Base-by-base conservation (phyloP, 35 echinoderm and acorn worm species). In the Amphiura filiformis region DNA sequence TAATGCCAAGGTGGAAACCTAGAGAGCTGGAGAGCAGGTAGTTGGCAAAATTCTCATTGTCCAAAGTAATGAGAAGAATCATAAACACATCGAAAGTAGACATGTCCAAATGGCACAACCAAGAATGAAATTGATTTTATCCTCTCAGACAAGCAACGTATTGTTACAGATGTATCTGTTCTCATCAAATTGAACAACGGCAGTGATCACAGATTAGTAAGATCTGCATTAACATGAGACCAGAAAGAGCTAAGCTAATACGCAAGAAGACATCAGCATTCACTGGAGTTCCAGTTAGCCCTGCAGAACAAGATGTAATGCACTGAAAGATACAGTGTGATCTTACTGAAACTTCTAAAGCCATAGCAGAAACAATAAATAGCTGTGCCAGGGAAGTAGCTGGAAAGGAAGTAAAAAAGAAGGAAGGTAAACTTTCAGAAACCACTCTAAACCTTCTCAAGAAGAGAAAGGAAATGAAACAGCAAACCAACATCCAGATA, bases 401-500 rank as follows among this genome's bases (percentile, higher is more conserved):
- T 80, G 78, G 78, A n/a, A 34, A 80, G 31, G 78, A 80, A 36
- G 78, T 80, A 32, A 13, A 80, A 23, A 80, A 2, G 34, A 80
- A 80, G 31, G 15, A 34, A 12, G 34, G 35, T 9, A 80, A 34
- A 31, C 78, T 80, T 36, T 80, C 78, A 35, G 34, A 17, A 37
- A 80, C 78, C 78, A 80, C 78, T 80, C 78, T 39, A n/a, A 80
- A 80, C 3, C 78, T 80, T 80, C 78, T 80, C 3, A 31, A 80
- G 78, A 80, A 80, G 31, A 80, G 78, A 5, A 80, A 31, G 31
- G 31, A 80, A 22, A 36, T 80, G 78, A 80, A 80, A 80, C 78
- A 80, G 11, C 12, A 34, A 31, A 80, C 78, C 38, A 37, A 13
- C 35, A 3, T 80, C 1, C 78, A 80, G 78, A 80, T 35, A 80